A percentile compares a stretch with the other conserved stretches of the same genome.
Evolutionary conservation across 2,113 vertebrate genomes (phyloP).

Genomic region (Lutjanus erythropterus): DNA sequence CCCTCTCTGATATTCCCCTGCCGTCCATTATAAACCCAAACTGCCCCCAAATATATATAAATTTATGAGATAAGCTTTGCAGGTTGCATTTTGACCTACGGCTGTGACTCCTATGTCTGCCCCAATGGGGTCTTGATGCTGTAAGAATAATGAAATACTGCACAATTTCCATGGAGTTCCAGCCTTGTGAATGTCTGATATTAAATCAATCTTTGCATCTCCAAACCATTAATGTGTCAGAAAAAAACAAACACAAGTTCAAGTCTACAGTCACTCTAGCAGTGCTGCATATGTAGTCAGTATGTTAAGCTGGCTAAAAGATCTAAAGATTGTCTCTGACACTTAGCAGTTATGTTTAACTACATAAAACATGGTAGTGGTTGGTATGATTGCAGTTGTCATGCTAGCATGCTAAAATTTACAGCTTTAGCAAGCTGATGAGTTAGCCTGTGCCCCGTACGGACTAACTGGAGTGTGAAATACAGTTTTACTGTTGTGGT

Average conservation of each 20-base stretch:
- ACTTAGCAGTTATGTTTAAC: not conserved
- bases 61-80: constrained; percentile 16
- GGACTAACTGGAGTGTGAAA: too few relatives aligned
- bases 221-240: not conserved
- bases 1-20: constrained; percentile 29
- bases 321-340: not conserved
- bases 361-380: not conserved
- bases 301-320: not conserved
- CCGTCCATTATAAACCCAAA: constrained; percentile 18
- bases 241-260: not conserved
- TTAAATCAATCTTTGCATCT: not conserved
- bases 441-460: too few relatives aligned
- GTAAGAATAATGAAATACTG: constrained; percentile 6
- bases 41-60: not conserved
- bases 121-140: not conserved
- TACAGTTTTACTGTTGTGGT: too few relatives aligned
- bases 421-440: too few relatives aligned
- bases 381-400: not conserved
- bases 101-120: not conserved
- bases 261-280: too few relatives aligned
- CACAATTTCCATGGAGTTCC: not conserved
- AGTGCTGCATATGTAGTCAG: too few relatives aligned
- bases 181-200: not conserved
- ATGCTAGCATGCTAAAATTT: not conserved
- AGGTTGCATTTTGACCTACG: not conserved